A percentile compares a stretch with the other conserved stretches of the same genome.
phyloP scores from a whole-genome alignment of 2,113 vertebrate species.

The Heloderma charlesbogerti region DNA sequence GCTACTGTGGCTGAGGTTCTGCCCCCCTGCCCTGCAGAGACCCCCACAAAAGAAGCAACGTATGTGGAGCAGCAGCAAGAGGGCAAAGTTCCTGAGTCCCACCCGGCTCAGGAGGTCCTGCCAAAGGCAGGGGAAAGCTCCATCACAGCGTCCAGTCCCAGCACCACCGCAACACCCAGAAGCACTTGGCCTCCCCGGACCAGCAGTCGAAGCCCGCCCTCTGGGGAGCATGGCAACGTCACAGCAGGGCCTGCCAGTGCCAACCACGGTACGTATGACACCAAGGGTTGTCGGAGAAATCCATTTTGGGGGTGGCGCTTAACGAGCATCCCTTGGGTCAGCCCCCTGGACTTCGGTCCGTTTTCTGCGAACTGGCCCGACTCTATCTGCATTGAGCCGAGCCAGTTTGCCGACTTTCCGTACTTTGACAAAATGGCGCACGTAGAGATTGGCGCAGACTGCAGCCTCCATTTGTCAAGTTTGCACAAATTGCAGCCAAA shows the following conservation, averaged over 20 bases:
- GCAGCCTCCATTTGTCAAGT: too few relatives aligned
- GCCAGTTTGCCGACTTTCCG: too few relatives aligned
- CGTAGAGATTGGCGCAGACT: too few relatives aligned
- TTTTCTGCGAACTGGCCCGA: too few relatives aligned
- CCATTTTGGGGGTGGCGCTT: too few relatives aligned
- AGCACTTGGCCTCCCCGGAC: slow-evolving; percentile 18
- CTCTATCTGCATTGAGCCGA: too few relatives aligned
- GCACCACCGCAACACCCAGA: slow-evolving; percentile 53
- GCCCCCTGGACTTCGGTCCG: too few relatives aligned
- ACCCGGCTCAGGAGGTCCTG: slow-evolving; percentile 54
- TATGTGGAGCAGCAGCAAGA: slow-evolving; percentile 74
- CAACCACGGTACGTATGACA: not conserved
- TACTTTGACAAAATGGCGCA: too few relatives aligned
- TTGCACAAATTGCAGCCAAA: too few relatives aligned
- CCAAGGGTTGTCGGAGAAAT: too few relatives aligned
- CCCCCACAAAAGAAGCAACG: slow-evolving; percentile 65
- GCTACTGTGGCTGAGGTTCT: too few relatives aligned
- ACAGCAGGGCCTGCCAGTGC: not conserved
- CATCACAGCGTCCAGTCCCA: not conserved
- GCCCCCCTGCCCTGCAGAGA: slow-evolving; percentile 73
- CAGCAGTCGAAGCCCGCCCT: slow-evolving; percentile 17
- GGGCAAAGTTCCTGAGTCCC: not conserved
- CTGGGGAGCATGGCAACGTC: not conserved
- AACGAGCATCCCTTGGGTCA: too few relatives aligned
- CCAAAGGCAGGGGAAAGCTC: slow-evolving; percentile 34